Evolutionary conservation across 1,140 invertebrate genomes (phyloP).

Genomic region (Lasioglossum baleicum): DNA sequence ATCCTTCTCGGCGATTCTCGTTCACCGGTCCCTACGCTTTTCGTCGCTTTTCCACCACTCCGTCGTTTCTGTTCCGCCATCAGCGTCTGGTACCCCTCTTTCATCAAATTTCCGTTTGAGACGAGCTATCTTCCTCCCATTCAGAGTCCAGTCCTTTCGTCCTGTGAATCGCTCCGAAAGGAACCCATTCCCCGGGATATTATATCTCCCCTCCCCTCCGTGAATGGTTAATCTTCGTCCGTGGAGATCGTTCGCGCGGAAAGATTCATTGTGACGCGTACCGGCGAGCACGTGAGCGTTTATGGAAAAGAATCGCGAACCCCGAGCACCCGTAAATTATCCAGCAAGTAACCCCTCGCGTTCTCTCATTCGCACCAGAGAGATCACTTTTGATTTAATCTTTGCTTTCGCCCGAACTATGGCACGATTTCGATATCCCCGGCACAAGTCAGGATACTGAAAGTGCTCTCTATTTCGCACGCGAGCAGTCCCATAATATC

Average conservation of each 20-base stretch:
- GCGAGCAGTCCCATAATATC: too few relatives aligned
- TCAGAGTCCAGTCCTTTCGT: conserved; percentile 1
- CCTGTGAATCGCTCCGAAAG: conserved; percentile 32
- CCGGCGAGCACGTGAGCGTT: background rate
- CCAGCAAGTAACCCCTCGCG: background rate
- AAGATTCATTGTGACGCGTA: conserved; percentile 14
- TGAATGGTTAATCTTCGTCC: conserved; percentile 36
- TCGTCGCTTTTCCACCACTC: background rate
- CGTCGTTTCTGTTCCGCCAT: too few relatives aligned
- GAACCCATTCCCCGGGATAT: conserved; percentile 32
- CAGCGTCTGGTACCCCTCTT: too few relatives aligned
- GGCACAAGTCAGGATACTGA: too few relatives aligned
- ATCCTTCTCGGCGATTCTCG: background rate
- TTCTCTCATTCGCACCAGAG: background rate
- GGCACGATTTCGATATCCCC: too few relatives aligned
- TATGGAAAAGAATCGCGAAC: background rate
- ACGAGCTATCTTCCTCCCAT: background rate
- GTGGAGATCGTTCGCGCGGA: conserved; percentile 3
- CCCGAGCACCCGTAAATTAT: background rate
- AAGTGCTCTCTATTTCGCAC: too few relatives aligned
- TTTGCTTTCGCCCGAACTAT: background rate
- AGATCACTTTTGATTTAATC: background rate
- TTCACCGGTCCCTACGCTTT: background rate
- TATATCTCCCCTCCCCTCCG: conserved; percentile 23
- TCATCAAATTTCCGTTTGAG: too few relatives aligned